A percentile compares a stretch with the other conserved stretches of the same genome.
phyloP scores from a whole-genome alignment of 2,888 invertebrate species.

The Amblyteles armatorius region DNA sequence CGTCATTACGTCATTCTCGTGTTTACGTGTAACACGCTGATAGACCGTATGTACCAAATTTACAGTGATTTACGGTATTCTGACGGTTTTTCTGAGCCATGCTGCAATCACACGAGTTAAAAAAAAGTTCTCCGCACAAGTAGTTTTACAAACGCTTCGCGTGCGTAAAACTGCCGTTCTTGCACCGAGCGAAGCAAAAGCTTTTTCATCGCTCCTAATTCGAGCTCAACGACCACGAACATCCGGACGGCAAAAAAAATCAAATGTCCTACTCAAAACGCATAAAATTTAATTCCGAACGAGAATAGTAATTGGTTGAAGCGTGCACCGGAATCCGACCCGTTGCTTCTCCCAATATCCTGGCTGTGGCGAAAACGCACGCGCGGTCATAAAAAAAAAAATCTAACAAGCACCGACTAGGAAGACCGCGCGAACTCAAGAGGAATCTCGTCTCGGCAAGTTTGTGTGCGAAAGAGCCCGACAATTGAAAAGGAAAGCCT shows the following conservation, averaged over 20 bases:
- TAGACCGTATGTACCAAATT: too few species aligned
- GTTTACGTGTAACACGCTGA: too few species aligned
- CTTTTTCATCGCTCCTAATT: too few species aligned
- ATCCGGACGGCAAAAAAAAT: not conserved
- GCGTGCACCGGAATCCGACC: not conserved
- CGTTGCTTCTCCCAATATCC: not conserved
- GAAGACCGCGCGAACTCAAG: not conserved
- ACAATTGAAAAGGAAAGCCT: conserved; percentile 44
- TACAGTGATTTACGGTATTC: too few species aligned
- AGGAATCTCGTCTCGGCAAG: not conserved
- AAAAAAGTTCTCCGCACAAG: too few species aligned
- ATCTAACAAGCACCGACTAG: not conserved
- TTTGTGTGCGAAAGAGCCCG: conserved; percentile 1
- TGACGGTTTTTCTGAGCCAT: too few species aligned
- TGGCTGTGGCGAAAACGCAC: not conserved
- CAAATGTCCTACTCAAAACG: not conserved
- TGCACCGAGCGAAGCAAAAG: too few species aligned
- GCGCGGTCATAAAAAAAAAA: not conserved
- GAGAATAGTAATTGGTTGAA: not conserved
- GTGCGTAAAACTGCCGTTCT: too few species aligned
- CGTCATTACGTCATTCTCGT: too few species aligned
- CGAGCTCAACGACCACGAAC: not conserved
- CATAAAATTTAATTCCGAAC: not conserved
- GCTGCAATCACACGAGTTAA: too few species aligned
- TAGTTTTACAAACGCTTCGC: too few species aligned